A percentile compares a stretch with the other conserved stretches of the same genome.
These are phyloP conservation scores for Oikopleura albicans DNA, from an alignment of 23 tunicate genomes.

Conservation along the genomic window DNA sequence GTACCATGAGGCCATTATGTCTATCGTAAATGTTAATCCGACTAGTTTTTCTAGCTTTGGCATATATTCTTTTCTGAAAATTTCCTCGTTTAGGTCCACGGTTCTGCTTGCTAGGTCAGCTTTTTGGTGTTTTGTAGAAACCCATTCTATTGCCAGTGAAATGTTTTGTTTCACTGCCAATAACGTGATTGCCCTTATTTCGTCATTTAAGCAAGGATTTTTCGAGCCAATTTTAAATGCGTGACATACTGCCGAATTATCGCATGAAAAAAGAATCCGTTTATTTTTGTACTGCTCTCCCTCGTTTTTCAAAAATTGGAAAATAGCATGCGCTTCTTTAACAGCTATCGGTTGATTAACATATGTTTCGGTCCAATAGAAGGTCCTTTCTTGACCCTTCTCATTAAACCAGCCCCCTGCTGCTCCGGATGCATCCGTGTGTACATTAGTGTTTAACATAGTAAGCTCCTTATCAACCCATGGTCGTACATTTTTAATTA, in stretches of 20 bases:
- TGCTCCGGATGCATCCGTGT: neutral
- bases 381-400: neutral
- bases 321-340: neutral
- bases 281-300: neutral
- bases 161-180: neutral
- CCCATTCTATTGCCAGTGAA: neutral
- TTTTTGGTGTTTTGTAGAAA: neutral
- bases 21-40: neutral
- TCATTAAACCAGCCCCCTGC: neutral
- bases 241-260: neutral
- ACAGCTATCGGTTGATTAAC: neutral
- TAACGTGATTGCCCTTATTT: neutral
- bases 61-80: neutral
- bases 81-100: neutral
- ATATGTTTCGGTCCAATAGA: neutral
- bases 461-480: neutral
- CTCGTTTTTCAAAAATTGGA: neutral
- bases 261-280: neutral
- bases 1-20: neutral
- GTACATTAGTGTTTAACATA: neutral
- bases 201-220: neutral
- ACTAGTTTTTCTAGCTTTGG: neutral
- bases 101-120: neutral
- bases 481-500: neutral
- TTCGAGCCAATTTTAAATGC: neutral